Base-by-base conservation (phyloP, 2,113 vertebrate genomes). In the Leptocoma aspasia region DNA sequence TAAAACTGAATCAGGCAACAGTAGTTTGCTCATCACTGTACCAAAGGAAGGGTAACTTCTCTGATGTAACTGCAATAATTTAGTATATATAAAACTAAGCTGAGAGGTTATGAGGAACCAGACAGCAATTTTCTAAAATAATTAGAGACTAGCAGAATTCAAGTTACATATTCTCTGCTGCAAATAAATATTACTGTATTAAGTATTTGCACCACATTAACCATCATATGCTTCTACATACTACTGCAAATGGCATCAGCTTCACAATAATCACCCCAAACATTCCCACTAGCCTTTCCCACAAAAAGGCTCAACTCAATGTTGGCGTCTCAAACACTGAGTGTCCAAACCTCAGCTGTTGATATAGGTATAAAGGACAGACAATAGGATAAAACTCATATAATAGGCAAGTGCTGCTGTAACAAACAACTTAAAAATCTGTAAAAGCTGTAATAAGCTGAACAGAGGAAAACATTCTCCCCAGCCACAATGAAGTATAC, bases 311-410 rank as follows among this genome's bases (percentile, higher is more conserved):
- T 61, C 3, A 4, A 77, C 18, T 80, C 47, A 24, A 1, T 37
- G 21, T 47, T 8, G 3, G 7, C 30, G 49, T 3, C 24, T 45
- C 24, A 37, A 31, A 35, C n/a, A 82, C 37, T 31, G 31, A 77
- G 33, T 19, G 31, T 18, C 41, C 11, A 3, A 71, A 79, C 5
- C 7, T 35, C 0, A 0, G 14, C 31, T 63, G 60, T 1, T 50
- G 30, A 83, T 76, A 45, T 4, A 52, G 14, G 35, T 59, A 44
- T 9, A 47, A 60, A 82, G 13, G n/a, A 60, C 30, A 82, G 39
- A 52, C 15, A 72, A 57, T 2, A 68, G 53, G 23, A 60, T 26
- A 30, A 17, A 73, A 75, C 28, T 39, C 6, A 5, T 37, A 6
- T 15, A 76, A 66, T 4, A 49, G 11, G 28, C 22, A 81, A 76